phyloP scores from a whole-genome alignment of 2,113 vertebrate species.

The Chelonoidis abingdonii region DNA sequence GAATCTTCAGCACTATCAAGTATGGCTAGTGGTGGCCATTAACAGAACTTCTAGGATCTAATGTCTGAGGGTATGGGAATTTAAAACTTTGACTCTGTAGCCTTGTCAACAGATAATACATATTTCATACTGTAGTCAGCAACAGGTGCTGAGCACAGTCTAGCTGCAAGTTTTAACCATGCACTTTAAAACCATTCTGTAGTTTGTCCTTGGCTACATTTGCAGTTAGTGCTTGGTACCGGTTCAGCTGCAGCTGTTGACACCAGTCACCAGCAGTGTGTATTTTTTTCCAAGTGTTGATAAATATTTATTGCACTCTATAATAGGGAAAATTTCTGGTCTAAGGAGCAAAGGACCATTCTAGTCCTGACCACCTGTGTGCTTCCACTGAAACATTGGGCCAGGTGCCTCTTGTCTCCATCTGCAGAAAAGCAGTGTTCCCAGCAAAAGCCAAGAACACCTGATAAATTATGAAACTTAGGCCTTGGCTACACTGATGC shows the following conservation, averaged over 20 bases:
- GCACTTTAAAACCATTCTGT: background rate
- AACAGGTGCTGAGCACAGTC: background rate
- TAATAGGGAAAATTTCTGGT: background rate
- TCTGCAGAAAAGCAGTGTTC: background rate
- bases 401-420: background rate
- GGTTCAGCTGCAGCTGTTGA: fast-evolving
- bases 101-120: background rate
- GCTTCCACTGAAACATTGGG: background rate
- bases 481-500: too few relatives aligned
- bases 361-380: background rate
- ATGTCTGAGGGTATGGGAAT: background rate
- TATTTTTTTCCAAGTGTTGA: background rate
- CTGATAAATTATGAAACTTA: background rate
- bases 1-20: background rate
- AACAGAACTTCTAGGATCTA: background rate
- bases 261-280: background rate
- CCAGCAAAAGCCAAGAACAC: background rate
- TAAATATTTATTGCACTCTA: fast-evolving
- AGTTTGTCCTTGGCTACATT: background rate
- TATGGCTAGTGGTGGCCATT: background rate
- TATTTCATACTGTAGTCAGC: background rate
- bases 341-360: too few relatives aligned
- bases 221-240: background rate
- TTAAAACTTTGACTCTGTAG: background rate
- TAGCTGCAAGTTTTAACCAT: too few relatives aligned